These are phyloP conservation scores for Noctuana brunneofusca DNA, from an alignment of 2,888 invertebrate species.

Conservation along the genomic window DNA sequence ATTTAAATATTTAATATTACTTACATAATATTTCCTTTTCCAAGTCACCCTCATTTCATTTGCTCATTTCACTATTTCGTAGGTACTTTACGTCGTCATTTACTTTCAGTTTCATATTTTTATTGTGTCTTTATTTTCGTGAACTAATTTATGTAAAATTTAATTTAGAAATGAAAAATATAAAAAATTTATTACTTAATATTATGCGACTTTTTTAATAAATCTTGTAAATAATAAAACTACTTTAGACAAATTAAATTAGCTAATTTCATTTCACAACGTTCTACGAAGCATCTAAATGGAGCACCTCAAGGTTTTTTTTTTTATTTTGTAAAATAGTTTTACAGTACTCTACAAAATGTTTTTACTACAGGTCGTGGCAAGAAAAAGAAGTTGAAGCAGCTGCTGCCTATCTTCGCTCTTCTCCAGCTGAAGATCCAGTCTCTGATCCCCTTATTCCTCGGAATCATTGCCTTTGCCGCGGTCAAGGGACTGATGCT, in stretches of 20 bases:
- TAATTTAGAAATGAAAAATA: no score
- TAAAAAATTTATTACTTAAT: no score
- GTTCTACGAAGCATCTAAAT: no score
- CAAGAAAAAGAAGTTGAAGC: conserved; percentile 91
- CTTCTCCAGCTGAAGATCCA: conserved; percentile 91
- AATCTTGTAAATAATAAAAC: no score
- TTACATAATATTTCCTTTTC: not conserved
- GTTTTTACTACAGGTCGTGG: conserved; percentile 85
- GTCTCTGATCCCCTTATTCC: conserved; percentile 89
- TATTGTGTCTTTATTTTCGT: not conserved
- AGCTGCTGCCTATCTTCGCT: conserved; percentile 88
- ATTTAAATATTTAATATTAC: not conserved
- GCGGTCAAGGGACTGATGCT: conserved; percentile 93
- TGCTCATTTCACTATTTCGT: not conserved
- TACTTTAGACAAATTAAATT: no score
- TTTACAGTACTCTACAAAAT: no score
- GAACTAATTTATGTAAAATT: not conserved
- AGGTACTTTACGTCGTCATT: not conserved
- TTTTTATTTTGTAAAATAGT: not conserved
- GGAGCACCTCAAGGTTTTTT: no score
- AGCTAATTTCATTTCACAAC: no score
- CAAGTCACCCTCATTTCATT: not conserved
- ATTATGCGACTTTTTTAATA: no score
- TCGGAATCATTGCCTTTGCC: conserved; percentile 88
- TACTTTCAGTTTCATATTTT: not conserved